A percentile compares a stretch with the other conserved stretches of the same genome.
Conservation (phyloP, 2,888 invertebrate species). For the Spialia ferax region DNA sequence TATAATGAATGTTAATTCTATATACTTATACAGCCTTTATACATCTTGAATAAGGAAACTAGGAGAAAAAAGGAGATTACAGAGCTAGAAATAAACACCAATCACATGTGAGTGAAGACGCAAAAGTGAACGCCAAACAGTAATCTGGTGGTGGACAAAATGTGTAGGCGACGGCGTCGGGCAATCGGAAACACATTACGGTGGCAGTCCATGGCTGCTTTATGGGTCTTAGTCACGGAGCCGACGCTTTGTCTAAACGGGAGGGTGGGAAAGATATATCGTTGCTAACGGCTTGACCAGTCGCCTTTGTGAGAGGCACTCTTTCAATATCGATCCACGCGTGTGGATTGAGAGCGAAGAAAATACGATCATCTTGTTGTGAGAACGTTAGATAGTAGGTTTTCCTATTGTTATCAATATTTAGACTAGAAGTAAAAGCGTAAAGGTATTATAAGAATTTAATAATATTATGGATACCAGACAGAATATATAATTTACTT, state of each 20-base stretch:
- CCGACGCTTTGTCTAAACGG: constrained; percentile 43
- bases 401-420: no score
- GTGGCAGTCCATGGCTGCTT: constrained; percentile 1
- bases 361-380: background rate
- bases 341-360: background rate
- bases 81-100: background rate
- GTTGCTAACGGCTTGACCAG: constrained; percentile 24
- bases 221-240: constrained; percentile 49
- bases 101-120: no score
- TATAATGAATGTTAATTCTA: no score
- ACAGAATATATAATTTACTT: no score
- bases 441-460: no score
- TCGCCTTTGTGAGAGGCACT: constrained; percentile 7
- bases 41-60: no score
- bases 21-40: no score
- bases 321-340: constrained; percentile 14
- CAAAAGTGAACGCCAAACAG: background rate
- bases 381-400: background rate
- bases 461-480: no score
- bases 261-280: constrained; percentile 42
- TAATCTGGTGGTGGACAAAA: constrained; percentile 51
- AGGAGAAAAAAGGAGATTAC: no score
- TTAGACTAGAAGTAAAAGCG: no score
- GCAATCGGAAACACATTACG: constrained; percentile 21
- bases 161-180: constrained; percentile 66